phyloP scores from a whole-genome alignment of 2,888 invertebrate genomes.

The Crossocerus cetratus region DNA sequence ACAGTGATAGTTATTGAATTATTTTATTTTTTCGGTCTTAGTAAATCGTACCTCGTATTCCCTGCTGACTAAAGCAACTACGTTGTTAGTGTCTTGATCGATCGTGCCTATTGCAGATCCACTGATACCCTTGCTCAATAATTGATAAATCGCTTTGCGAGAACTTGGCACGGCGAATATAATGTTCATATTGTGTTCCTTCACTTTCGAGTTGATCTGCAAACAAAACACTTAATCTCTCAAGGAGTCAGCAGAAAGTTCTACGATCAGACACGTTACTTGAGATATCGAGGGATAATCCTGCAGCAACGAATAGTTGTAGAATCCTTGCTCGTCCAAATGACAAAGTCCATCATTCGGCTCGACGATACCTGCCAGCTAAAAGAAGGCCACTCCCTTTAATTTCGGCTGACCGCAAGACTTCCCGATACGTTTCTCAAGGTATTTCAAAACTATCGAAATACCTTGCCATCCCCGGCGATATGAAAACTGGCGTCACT shows the following conservation, averaged over 20 bases:
- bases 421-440: background rate
- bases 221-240: background rate
- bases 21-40: background rate
- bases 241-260: background rate
- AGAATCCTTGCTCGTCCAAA: constrained; percentile 78
- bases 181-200: constrained; percentile 85
- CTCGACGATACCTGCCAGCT: constrained; percentile 82
- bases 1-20: background rate
- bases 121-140: constrained; percentile 78
- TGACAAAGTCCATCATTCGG: constrained; percentile 87
- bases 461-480: constrained; percentile 78
- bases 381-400: constrained; percentile 13
- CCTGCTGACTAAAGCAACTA: constrained; percentile 83
- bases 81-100: constrained; percentile 81
- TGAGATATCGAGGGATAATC: constrained; percentile 90
- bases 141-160: constrained; percentile 61
- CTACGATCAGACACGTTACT: constrained; percentile 46
- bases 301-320: constrained; percentile 80
- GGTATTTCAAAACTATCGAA: constrained; percentile 16
- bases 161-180: constrained; percentile 85
- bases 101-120: constrained; percentile 84
- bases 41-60: constrained; percentile 86
- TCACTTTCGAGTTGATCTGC: constrained; percentile 82
- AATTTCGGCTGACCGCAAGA: background rate
- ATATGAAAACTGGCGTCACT: constrained; percentile 88